Evolutionary conservation across 1,140 invertebrate species (phyloP).

Genomic region (Ridgeia piscesae): DNA sequence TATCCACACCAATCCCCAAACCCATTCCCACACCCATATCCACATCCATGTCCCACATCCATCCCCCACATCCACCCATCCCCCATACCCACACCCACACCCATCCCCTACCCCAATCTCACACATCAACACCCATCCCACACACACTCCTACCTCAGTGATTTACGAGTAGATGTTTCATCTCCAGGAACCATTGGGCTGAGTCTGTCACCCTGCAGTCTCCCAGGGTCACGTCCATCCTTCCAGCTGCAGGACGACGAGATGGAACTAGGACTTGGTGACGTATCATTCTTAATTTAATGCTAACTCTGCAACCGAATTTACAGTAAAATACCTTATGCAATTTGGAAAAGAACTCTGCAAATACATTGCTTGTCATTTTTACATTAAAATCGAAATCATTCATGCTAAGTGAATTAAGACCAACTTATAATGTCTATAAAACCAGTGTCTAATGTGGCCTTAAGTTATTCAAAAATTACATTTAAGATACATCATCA

Average conservation of each 20-base stretch:
- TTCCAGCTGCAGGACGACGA: constrained; percentile 70
- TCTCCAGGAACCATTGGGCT: constrained; percentile 69
- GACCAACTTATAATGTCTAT: not conserved
- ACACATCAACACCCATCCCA: no score
- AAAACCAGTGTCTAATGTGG: not conserved
- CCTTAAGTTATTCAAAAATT: not conserved
- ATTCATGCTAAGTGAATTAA: not conserved
- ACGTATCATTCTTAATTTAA: not conserved
- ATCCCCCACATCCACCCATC: no score
- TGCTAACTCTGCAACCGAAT: not conserved
- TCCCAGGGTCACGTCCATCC: constrained; percentile 68
- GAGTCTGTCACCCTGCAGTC: constrained; percentile 69
- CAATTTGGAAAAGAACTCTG: not conserved
- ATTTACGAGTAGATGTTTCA: not conserved
- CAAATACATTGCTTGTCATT: not conserved
- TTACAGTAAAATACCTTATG: no score
- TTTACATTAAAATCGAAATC: not conserved
- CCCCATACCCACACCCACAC: no score
- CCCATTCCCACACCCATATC: no score
- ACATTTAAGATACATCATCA: not conserved
- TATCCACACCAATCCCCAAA: no score
- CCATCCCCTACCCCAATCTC: no score
- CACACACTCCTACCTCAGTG: not conserved
- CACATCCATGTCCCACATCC: no score
- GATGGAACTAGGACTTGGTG: constrained; percentile 74